These are phyloP conservation scores for Chrosomus eos DNA, from an alignment of 2,797 vertebrate genomes.

Conservation along the genomic window DNA sequence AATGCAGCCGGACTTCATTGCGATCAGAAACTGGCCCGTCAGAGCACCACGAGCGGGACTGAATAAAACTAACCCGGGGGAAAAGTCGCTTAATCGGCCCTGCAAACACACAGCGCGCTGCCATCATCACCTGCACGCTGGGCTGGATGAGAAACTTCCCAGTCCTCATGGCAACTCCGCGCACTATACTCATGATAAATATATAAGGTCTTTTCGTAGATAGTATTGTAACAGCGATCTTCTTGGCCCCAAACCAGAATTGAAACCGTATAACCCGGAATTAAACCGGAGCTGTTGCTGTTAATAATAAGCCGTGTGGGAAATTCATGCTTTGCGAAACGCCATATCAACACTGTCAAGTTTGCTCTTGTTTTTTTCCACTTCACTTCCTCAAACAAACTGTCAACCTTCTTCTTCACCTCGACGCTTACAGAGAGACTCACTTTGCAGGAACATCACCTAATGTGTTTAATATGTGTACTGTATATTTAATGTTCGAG, in stretches of 20 bases:
- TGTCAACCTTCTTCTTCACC: background rate
- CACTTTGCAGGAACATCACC: background rate
- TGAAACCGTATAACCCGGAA: conserved; percentile 11
- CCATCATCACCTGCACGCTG: background rate
- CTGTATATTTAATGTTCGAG: background rate
- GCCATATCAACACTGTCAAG: background rate
- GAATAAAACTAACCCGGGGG: background rate
- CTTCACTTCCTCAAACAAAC: conserved; percentile 7
- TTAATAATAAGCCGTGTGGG: conserved; percentile 34
- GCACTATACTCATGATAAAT: background rate
- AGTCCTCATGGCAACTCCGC: background rate
- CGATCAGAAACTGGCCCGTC: conserved; percentile 16
- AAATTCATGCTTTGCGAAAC: conserved; percentile 1
- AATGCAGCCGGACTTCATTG: conserved; percentile 71
- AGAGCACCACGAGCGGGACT: conserved; percentile 54
- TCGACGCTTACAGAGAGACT: background rate
- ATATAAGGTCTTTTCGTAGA: background rate
- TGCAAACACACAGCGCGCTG: background rate
- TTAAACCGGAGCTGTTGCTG: conserved; percentile 11
- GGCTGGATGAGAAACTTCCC: background rate
- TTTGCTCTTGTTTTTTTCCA: background rate
- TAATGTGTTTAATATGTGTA: background rate
- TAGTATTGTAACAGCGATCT: background rate
- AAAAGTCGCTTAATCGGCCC: background rate
- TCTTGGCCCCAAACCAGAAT: background rate